These are phyloP conservation scores for Crioceris asparagi DNA, from an alignment of 2,888 invertebrate genomes.

Conservation along the genomic window DNA sequence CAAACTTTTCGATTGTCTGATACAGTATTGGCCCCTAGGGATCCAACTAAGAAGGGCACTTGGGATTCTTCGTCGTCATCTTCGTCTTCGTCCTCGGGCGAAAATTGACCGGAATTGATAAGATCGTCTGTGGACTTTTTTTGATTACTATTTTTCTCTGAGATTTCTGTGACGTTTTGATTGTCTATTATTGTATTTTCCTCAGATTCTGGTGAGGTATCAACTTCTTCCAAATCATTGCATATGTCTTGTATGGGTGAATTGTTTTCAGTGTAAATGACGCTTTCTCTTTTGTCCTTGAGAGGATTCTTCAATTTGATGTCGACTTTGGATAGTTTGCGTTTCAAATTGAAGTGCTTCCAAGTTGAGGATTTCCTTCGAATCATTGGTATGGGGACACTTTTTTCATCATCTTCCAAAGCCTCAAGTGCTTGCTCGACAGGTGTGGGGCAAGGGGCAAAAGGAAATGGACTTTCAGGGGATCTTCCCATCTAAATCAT, in stretches of 20 bases:
- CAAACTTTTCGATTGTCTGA: conserved; percentile 19
- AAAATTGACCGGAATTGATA: conserved; percentile 32
- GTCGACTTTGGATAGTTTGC: conserved; percentile 71
- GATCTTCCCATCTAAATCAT: conserved; percentile 37
- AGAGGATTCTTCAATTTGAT: conserved; percentile 55
- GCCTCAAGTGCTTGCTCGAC: conserved; percentile 41
- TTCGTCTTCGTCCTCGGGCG: conserved; percentile 18
- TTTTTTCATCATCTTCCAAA: conserved; percentile 31
- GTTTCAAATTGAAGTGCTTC: conserved; percentile 68
- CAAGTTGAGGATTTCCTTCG: conserved; percentile 51
- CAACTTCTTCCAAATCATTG: conserved; percentile 29
- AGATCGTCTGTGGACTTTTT: conserved; percentile 35
- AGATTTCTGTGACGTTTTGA: conserved; percentile 17
- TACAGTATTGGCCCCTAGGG: conserved; percentile 27
- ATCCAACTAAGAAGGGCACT: conserved; percentile 27
- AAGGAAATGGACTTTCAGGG: conserved; percentile 35
- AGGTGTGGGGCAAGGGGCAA: conserved; percentile 39
- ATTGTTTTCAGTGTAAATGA: conserved; percentile 32
- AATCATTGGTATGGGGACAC: conserved; percentile 31
- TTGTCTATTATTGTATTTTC: conserved; percentile 33
- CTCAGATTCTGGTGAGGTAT: conserved; percentile 32
- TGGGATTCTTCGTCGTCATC: conserved; percentile 23
- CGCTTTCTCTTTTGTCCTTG: conserved; percentile 37
- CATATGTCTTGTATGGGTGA: conserved; percentile 23
- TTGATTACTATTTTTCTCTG: conserved; percentile 18